A percentile compares a stretch with the other conserved stretches of the same genome.
phyloP scores from a whole-genome alignment of 1,140 invertebrate genomes.

The Anagrus nilaparvatae region DNA sequence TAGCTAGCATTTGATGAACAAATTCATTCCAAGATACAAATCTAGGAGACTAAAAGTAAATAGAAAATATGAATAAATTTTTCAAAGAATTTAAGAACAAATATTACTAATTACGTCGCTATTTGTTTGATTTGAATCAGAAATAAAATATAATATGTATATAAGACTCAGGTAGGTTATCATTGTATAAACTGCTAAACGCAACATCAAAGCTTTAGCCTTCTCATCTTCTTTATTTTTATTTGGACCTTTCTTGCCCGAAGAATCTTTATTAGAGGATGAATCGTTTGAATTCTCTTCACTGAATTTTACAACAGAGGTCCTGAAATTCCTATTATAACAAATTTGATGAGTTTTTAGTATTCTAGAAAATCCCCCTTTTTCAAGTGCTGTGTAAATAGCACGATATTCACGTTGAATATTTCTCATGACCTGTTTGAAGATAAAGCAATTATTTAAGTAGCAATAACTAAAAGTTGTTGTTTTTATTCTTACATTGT shows the following conservation, averaged over 20 bases:
- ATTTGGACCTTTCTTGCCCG: too few relatives aligned
- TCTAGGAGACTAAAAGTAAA: slow-evolving; percentile 13
- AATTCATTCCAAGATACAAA: slow-evolving; percentile 90
- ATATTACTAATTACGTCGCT: neutral
- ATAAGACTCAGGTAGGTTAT: neutral
- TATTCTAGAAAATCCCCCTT: slow-evolving; percentile 27
- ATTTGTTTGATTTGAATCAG: neutral
- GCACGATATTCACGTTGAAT: slow-evolving; percentile 41
- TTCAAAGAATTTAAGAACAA: neutral
- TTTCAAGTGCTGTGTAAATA: slow-evolving; percentile 29
- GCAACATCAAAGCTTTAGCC: neutral
- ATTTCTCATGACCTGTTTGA: slow-evolving; percentile 23
- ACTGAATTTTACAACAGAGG: too few relatives aligned
- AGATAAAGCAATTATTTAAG: neutral
- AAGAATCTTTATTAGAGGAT: too few relatives aligned
- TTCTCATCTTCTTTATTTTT: neutral
- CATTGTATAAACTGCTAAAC: neutral
- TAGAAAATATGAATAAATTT: neutral
- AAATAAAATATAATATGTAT: neutral
- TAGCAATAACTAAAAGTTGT: too few relatives aligned
- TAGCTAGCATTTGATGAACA: slow-evolving; percentile 81
- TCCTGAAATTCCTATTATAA: too few relatives aligned
- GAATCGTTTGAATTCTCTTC: too few relatives aligned
- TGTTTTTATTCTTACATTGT: slow-evolving; percentile 21
- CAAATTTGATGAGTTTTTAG: too few relatives aligned